Evolutionary conservation across 2,797 vertebrate genomes (phyloP).

Genomic region (Lerista edwardsae): DNA sequence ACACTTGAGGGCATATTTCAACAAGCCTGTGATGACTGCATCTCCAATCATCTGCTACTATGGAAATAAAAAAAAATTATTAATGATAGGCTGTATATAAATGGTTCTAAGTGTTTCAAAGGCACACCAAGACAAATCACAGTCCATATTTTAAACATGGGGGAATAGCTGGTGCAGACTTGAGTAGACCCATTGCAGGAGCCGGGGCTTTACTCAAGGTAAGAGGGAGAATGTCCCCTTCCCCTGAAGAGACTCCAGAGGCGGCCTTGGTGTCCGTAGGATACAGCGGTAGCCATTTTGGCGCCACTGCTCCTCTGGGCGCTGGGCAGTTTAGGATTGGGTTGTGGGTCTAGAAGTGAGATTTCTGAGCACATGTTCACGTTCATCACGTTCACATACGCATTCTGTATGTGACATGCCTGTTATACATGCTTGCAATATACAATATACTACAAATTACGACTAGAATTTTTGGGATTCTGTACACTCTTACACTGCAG

Average conservation of each 20-base stretch:
- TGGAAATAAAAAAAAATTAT: neutral
- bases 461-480: too few species aligned
- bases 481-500: neutral
- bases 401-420: neutral
- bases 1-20: slow-evolving; percentile 4
- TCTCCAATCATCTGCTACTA: neutral
- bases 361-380: neutral
- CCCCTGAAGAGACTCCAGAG: too few species aligned
- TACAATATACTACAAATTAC: too few species aligned
- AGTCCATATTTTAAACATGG: neutral
- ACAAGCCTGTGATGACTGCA: neutral
- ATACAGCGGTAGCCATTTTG: too few species aligned
- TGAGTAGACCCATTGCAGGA: too few species aligned
- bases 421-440: too few species aligned
- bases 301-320: too few species aligned
- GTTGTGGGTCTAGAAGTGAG: neutral
- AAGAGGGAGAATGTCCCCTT: too few species aligned
- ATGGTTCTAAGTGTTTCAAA: neutral
- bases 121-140: neutral
- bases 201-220: too few species aligned
- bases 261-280: too few species aligned
- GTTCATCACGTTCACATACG: neutral
- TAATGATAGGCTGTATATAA: neutral
- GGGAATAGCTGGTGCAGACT: too few species aligned
- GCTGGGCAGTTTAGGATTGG: too few species aligned